Evolutionary conservation across 30 jellyfish, hydroid and myxozoan species (phyloP).

Genomic region (Cassiopea andromeda): DNA sequence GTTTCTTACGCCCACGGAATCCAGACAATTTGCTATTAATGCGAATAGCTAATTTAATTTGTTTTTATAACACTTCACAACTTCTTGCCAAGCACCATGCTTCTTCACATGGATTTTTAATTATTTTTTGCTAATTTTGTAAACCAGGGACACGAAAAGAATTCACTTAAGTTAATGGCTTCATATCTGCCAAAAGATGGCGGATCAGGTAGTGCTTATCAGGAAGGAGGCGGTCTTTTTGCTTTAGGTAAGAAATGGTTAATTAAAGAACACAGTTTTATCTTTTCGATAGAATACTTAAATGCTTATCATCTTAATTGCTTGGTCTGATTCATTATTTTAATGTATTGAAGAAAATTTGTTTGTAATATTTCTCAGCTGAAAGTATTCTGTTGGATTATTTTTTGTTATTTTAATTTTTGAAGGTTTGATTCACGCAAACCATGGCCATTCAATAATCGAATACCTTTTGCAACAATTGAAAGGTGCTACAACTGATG

Average conservation of each 20-base stretch:
- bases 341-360: too few species aligned
- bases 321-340: too few species aligned
- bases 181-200: constrained; percentile 97
- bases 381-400: too few species aligned
- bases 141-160: constrained; percentile 97
- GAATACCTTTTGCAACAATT: constrained; percentile 88
- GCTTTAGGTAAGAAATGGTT: constrained; percentile 82
- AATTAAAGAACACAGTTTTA: background rate
- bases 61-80: too few species aligned
- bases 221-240: constrained; percentile 98
- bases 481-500: constrained; percentile 97
- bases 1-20: too few species aligned
- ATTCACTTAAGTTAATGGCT: constrained; percentile 93
- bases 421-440: constrained; percentile 93
- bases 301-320: too few species aligned
- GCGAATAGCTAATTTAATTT: too few species aligned
- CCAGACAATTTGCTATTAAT: too few species aligned
- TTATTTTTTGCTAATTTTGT: background rate
- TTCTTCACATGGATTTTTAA: background rate
- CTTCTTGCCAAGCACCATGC: background rate
- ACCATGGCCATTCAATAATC: constrained; percentile 89
- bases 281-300: background rate
- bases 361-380: too few species aligned
- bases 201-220: constrained; percentile 95
- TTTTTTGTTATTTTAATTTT: background rate